Base-by-base conservation (phyloP, 2,797 vertebrate genomes). In the Knipowitschia caucasica region DNA sequence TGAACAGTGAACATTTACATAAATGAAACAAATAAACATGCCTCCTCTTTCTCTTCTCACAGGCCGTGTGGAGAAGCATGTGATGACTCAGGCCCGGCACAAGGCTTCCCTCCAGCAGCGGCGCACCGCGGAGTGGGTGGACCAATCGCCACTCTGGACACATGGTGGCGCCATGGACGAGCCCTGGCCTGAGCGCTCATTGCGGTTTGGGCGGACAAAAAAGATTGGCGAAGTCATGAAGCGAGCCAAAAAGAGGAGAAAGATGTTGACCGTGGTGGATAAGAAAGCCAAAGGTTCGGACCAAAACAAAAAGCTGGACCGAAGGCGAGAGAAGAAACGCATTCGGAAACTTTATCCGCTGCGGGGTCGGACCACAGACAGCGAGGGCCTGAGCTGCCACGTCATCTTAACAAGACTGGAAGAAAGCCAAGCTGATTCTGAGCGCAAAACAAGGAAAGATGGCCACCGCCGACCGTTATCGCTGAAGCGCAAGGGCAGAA, bases 351-450 rank as follows among this genome's bases (percentile, higher is more conserved):
- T 89, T 3, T 99, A 98, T 75, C 95, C 95, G 0, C 70, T 99
- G 71, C 89, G 95, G 20, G 89, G 92, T 30, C 87, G 94, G 9
- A 75, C 89, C 0, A 80, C 93, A 0, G 86, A 89, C 1, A 88
- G 88, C 21, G 93, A 91, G 75, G 92, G 91, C 26, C 93, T 94
- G 40, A 92, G 92, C 71, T 96, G 95, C 75, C 94, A 92, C 9
- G 95, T 97, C 67, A 86, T 96, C 31, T 92, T 98, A 45, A 95
- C 94, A 2, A 89, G 94, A 29, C 73, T 96, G 63, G 93, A 95
- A 69, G 91, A 85, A 51, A 67, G 68, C 46, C 63, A 73, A 82
- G 68, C 63, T 21, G 51, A 50, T 11, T 56, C 62, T 5, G 69
- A 66, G 27, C 58, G 55, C 11, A 61, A 33, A 1, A 38, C 61